Base-by-base conservation (phyloP, 2,113 vertebrate species). In the Tragelaphus buxtoni region DNA sequence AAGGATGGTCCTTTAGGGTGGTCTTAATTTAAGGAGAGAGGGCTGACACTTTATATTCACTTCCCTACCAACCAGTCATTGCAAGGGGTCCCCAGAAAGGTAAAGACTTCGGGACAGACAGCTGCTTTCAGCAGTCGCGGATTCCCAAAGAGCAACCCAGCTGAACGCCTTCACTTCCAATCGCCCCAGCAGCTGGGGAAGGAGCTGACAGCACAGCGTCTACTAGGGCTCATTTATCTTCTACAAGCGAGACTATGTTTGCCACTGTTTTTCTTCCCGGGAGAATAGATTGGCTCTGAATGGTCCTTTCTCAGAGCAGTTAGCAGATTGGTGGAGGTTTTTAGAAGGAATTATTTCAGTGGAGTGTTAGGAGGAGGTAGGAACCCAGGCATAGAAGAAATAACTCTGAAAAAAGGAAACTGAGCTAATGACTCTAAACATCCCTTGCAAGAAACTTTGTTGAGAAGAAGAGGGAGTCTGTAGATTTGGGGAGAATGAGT, bases 271-370 rank as follows among this genome's bases (percentile, higher is more conserved):
- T 39, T 49, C 55, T 28, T 90, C 65, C 47, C 77, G 30, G 35
- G 63, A 94, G 81, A 85, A 90, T 72, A 47, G 35, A 88, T 92
- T 94, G 83, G 39, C 51, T 58, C 35, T 20, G 24, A 88, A 97
- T 49, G 16, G 76, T 51, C 10, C 18, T 87, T 26, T 32, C 53
- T 86, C 30, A 45, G 42, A 56, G 32, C 2, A 72, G 83, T 93
- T 90, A 95, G 72, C 49, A 20, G 26, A 63, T 39, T 86, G 81
- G 56, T 91, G 56, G 80, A 95, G 82, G 61, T 56, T 94, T 39
- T 95, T 79, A 80, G 81, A 72, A 94, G 47, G 42, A 96, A 49
- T 60, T 65, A 90, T 94, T 95, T 95, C 42, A 65, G 16, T 42
- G 55, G 53, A 49, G 69, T 76, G 58, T 74, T 69, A 69, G n/a